Percentiles rank a stretch among this genome's conserved stretches.
phyloP scores from a whole-genome alignment of 2,797 vertebrate species.

The Nannoperca australis region DNA sequence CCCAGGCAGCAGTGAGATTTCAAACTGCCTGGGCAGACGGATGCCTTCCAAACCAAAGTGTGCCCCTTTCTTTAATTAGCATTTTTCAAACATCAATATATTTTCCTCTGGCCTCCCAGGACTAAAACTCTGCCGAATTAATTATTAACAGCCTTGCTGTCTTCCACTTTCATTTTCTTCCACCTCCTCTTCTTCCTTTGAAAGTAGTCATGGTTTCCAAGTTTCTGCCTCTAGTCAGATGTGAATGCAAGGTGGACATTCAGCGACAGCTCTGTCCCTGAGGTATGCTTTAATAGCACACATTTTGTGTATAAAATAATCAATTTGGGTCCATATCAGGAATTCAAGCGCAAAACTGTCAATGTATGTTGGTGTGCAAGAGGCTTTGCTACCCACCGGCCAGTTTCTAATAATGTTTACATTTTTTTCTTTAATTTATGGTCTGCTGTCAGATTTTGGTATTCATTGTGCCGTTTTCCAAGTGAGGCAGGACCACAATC shows the following conservation, averaged over 20 bases:
- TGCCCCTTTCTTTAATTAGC: slow-evolving; percentile 82
- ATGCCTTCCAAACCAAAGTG: slow-evolving; percentile 80
- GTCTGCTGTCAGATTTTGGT: slow-evolving; percentile 34
- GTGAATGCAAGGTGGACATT: slow-evolving; percentile 54
- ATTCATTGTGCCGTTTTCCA: slow-evolving; percentile 21
- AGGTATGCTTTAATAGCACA: slow-evolving; percentile 63
- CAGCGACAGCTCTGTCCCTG: slow-evolving; percentile 32
- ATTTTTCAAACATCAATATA: slow-evolving; percentile 84
- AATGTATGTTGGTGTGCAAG: slow-evolving; percentile 28
- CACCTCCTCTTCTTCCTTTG: slow-evolving; percentile 58
- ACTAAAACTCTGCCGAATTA: slow-evolving; percentile 76
- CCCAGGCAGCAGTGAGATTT: slow-evolving; percentile 80
- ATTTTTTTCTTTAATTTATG: slow-evolving; percentile 44
- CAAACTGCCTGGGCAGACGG: slow-evolving; percentile 86
- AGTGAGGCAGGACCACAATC: slow-evolving; percentile 29
- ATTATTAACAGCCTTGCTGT: slow-evolving; percentile 79
- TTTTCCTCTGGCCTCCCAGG: slow-evolving; percentile 79
- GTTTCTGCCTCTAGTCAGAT: slow-evolving; percentile 52
- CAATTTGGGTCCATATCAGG: slow-evolving; percentile 59
- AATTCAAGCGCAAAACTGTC: slow-evolving; percentile 32
- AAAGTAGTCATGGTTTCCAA: slow-evolving; percentile 65
- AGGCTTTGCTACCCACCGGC: slow-evolving; percentile 44
- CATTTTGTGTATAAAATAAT: slow-evolving; percentile 64
- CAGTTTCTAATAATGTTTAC: slow-evolving; percentile 54
- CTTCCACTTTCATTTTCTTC: slow-evolving; percentile 69